Evolutionary conservation across 2,797 vertebrate species (phyloP).

Genomic region (Labroides dimidiatus): DNA sequence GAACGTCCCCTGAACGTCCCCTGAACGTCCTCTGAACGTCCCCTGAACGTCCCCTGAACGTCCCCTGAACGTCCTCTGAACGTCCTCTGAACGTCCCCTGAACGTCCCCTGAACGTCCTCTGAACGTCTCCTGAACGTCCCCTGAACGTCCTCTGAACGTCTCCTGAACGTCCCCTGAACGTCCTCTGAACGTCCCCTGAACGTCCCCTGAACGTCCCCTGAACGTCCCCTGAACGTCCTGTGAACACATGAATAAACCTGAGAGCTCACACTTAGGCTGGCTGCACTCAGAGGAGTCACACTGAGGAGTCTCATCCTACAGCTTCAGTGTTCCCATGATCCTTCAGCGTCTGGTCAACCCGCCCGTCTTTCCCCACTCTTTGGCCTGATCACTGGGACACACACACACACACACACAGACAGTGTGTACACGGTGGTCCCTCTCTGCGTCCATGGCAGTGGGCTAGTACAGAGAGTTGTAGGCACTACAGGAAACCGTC

Average conservation of each 20-base stretch:
- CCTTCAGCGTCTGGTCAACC: constrained; percentile 26
- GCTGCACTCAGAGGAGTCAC: constrained; percentile 33
- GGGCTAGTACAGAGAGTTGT: constrained; percentile 65
- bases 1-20: constrained; percentile 46
- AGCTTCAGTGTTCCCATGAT: constrained; percentile 13
- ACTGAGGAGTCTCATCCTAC: constrained; percentile 6
- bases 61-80: constrained; percentile 43
- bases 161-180: too few species aligned
- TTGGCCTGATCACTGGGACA: constrained; percentile 46
- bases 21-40: constrained; percentile 46
- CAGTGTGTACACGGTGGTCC: constrained; percentile 40
- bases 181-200: constrained; percentile 47
- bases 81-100: too few species aligned
- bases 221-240: constrained; percentile 37
- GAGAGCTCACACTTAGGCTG: constrained; percentile 47
- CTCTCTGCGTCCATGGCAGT: constrained; percentile 75
- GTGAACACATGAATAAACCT: constrained; percentile 75
- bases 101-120: constrained; percentile 37
- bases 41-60: constrained; percentile 45
- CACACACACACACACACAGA: constrained; percentile 49
- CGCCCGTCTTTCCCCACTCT: constrained; percentile 45
- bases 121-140: too few species aligned
- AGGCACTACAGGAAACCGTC: constrained; percentile 79
- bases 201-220: constrained; percentile 48
- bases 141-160: constrained; percentile 45